A percentile compares a stretch with the other conserved stretches of the same genome.
Conservation (phyloP, 92 coral and sea anemone species). For the Parazoanthus atlanticus region DNA sequence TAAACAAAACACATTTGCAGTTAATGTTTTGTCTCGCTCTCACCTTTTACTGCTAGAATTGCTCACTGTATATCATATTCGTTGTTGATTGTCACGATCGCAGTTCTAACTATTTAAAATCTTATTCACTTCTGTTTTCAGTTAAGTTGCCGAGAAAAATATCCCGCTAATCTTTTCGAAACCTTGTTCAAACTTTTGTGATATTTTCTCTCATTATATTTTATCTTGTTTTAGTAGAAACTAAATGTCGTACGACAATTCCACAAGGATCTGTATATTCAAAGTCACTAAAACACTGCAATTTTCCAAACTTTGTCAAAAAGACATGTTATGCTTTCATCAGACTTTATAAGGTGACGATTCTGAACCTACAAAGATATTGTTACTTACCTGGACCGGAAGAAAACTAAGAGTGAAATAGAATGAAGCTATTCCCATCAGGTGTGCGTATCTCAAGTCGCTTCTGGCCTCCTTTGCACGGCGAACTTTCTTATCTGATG, state of each 20-base stretch:
- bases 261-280: not conserved
- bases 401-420: slow-evolving; percentile 50
- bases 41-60: not conserved
- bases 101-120: too few species aligned
- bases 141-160: not conserved
- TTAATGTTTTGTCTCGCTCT: not conserved
- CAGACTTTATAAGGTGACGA: not conserved
- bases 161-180: too few species aligned
- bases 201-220: too few species aligned
- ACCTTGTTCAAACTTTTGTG: not conserved
- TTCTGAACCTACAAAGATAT: too few species aligned
- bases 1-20: not conserved
- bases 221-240: not conserved
- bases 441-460: slow-evolving; percentile 64
- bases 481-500: slow-evolving; percentile 10
- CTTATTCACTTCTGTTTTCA: too few species aligned
- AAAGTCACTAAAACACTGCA: not conserved
- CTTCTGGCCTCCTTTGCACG: slow-evolving; percentile 27
- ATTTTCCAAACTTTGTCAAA: not conserved
- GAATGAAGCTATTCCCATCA: slow-evolving; percentile 54
- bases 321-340: not conserved
- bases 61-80: not conserved
- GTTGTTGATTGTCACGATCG: not conserved
- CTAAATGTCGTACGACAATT: not conserved
- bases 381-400: slow-evolving; percentile 63